Evolutionary conservation across 2,113 vertebrate genomes (phyloP).

Genomic region (Colossoma macropomum): DNA sequence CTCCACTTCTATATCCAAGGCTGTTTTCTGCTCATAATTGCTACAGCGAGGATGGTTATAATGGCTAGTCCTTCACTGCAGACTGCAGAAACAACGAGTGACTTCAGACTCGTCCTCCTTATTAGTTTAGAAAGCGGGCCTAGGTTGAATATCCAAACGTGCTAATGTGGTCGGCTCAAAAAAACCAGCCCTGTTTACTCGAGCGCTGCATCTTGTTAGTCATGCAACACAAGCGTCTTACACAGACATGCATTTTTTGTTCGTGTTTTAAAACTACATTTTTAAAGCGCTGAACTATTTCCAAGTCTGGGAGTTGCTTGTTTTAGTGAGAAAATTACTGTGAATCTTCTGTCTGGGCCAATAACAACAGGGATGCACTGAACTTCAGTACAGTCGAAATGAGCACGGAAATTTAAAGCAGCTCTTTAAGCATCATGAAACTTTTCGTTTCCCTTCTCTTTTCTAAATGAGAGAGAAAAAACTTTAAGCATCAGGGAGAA

Average conservation of each 20-base stretch:
- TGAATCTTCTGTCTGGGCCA: not conserved
- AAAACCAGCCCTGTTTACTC: not conserved
- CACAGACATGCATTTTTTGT: not conserved
- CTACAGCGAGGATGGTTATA: slow-evolving; percentile 1
- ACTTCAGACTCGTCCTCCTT: not conserved
- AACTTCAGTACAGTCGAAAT: no score
- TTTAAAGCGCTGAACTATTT: not conserved
- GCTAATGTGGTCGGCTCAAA: not conserved
- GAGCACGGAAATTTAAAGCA: not conserved
- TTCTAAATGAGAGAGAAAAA: no score
- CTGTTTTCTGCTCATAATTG: slow-evolving; percentile 31
- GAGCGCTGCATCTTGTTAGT: not conserved
- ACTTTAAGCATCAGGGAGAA: no score
- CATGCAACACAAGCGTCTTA: not conserved
- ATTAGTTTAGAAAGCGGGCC: not conserved
- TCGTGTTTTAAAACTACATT: not conserved
- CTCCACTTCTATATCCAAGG: not conserved
- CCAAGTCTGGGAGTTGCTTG: not conserved
- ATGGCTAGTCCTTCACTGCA: slow-evolving; percentile 26
- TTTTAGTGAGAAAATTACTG: not conserved
- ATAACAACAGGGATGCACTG: not conserved
- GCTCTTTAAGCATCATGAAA: not conserved
- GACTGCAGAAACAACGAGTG: not conserved
- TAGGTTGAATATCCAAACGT: not conserved
- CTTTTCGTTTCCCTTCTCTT: no score